Percentiles rank a stretch among this genome's conserved stretches.
phyloP scores from a whole-genome alignment of 2,113 vertebrate species.

The Apaloderma vittatum region DNA sequence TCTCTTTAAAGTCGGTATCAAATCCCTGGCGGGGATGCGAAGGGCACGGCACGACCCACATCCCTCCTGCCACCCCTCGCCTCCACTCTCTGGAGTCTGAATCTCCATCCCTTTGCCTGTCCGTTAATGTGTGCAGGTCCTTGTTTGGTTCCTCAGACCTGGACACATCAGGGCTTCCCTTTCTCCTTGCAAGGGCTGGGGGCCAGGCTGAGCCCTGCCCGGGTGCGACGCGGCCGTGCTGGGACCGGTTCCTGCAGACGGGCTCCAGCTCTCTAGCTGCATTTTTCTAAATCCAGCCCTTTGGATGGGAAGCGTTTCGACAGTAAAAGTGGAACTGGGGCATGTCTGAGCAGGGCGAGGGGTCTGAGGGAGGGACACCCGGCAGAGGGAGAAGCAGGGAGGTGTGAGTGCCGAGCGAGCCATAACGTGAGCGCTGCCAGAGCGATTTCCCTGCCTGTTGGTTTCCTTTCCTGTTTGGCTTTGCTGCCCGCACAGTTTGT shows the following conservation, averaged over 20 bases:
- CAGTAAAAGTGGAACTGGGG: neutral
- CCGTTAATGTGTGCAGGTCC: neutral
- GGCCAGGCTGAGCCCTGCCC: neutral
- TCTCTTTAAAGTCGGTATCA: neutral
- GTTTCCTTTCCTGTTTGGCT: slow-evolving; percentile 52
- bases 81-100: neutral
- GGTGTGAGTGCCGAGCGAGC: neutral
- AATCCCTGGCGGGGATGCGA: neutral
- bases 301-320: neutral
- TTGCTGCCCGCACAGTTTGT: slow-evolving; percentile 35
- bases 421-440: neutral
- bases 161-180: neutral
- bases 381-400: slow-evolving; percentile 12
- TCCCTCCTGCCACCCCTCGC: neutral
- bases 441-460: neutral
- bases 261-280: neutral
- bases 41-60: rapidly evolving
- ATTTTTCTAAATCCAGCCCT: neutral
- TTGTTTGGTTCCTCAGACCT: rapidly evolving
- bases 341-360: slow-evolving; percentile 56
- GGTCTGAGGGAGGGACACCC: slow-evolving; percentile 41
- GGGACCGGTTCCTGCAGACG: neutral
- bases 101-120: neutral
- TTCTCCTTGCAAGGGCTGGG: neutral
- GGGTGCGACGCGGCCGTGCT: rapidly evolving